Percentiles rank a stretch among this genome's conserved stretches.
These are phyloP conservation scores for Meloidogyne chitwoodi DNA, from an alignment of 1,140 invertebrate genomes.

Conservation along the genomic window DNA sequence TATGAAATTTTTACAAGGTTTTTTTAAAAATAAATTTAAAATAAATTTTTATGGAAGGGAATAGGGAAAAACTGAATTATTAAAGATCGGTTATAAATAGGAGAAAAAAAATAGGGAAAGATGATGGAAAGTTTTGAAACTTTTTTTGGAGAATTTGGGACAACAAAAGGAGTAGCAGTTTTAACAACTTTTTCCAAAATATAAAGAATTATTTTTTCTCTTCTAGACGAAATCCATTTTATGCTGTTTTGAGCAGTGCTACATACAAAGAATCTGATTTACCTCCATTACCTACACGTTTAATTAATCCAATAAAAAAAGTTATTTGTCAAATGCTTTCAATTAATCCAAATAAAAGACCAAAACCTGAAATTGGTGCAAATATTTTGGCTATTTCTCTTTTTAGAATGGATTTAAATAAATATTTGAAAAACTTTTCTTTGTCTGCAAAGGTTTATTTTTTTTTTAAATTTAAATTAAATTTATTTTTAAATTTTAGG, in stretches of 20 bases:
- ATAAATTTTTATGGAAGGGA: not conserved
- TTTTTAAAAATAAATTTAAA: too few relatives aligned
- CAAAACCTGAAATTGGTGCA: constrained; percentile 34
- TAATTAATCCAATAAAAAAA: constrained; percentile 31
- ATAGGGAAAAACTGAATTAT: too few relatives aligned
- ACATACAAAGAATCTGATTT: constrained; percentile 36
- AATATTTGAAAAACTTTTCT: constrained; percentile 14
- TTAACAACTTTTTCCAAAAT: too few relatives aligned
- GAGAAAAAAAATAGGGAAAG: too few relatives aligned
- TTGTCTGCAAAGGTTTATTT: not conserved
- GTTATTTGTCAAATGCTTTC: constrained; percentile 29
- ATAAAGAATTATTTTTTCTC: too few relatives aligned
- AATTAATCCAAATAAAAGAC: constrained; percentile 34
- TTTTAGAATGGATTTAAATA: constrained; percentile 26
- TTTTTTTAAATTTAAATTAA: not conserved
- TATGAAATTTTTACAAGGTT: constrained; percentile 48
- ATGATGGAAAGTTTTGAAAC: too few relatives aligned
- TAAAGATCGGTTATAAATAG: too few relatives aligned
- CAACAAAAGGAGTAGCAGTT: too few relatives aligned
- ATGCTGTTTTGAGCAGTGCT: constrained; percentile 28
- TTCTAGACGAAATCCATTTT: constrained; percentile 43
- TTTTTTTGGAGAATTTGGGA: too few relatives aligned
- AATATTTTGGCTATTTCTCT: constrained; percentile 42
- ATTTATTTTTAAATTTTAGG: constrained; percentile 3
- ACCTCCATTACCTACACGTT: constrained; percentile 24